Evolutionary conservation across 2,113 vertebrate species (phyloP), one percentile per base, ranked within the genome.

Genomic region (Anarrhichthys ocellatus): DNA sequence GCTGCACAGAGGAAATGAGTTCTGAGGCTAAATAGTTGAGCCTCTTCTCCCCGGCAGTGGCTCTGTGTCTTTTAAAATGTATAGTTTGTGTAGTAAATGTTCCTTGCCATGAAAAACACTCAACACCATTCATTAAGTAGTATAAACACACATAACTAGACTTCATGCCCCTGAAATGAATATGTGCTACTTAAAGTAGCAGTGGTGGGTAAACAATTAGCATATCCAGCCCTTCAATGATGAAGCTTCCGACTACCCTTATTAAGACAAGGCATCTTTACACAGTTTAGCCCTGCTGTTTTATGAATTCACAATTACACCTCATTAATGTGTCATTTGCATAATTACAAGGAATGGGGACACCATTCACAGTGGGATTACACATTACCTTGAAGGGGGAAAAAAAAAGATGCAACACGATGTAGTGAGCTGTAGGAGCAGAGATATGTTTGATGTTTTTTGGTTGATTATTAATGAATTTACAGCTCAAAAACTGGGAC

Each of bases 241-340:
- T 91, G 89, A 90, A 94, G 85, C 85, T 85, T 89, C 91, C 88
- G 82, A 85, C 93, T 90, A 82, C 86, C 76, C 84, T 91, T 92
- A 93, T 95, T 94, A 95, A 91, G 86, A 90, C 84, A 77, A 86
- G 58, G 92, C 90, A 90, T 94, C 93, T 94, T 95, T 91, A 92
- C 89, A 91, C 89, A 91, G 89, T 93, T 96, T 95, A 92, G 93
- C 92, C 95, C 94, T 15, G 94, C 94, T 95, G 95, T 94, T 96
- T 95, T 95, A 95, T 95, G 94, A 95, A 94, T 96, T 95, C 92
- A 89, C 92, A 94, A 95, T 96, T 96, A 95, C 92, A 94, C 92
- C 95, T 95, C 94, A 95, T 96, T 96, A 96, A 96, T 94, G 93
- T 92, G 92, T 93, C 91, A 94, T 96, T 95, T 95, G 93, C 95